Evolutionary conservation across 30 jellyfish, hydroid and myxozoan species (phyloP).

Genomic region (Sanderia malayensis): DNA sequence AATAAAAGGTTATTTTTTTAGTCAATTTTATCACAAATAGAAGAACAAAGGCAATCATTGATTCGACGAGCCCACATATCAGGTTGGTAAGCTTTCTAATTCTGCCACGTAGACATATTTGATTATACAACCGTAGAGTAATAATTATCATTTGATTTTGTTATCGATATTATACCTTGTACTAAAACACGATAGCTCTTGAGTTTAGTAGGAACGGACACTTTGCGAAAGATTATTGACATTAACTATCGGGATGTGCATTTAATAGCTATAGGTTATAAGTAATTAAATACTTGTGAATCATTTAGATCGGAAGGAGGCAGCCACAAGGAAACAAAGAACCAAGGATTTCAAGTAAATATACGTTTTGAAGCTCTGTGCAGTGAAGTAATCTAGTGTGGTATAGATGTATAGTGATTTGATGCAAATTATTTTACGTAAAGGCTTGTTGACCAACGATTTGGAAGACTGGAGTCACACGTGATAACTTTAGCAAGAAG

Average conservation of each 20-base stretch:
- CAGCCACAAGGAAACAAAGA: slow-evolving; percentile 34
- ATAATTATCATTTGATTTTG: no score
- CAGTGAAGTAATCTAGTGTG: background rate
- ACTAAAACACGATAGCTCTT: no score
- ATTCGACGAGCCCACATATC: slow-evolving; percentile 33
- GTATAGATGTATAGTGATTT: background rate
- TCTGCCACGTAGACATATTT: no score
- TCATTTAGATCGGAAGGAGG: slow-evolving; percentile 53
- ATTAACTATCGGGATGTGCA: no score
- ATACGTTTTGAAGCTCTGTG: slow-evolving; percentile 1
- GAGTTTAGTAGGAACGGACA: no score
- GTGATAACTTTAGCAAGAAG: slow-evolving; percentile 62
- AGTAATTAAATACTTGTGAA: no score
- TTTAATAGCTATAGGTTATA: no score
- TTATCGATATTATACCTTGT: no score
- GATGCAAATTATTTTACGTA: background rate
- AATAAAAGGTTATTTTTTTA: no score
- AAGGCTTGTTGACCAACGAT: slow-evolving; percentile 59
- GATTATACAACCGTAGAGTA: no score
- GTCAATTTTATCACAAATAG: slow-evolving; percentile 24
- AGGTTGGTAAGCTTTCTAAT: slow-evolving; percentile 23
- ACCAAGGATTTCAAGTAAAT: slow-evolving; percentile 30
- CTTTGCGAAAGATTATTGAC: no score
- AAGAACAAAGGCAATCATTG: slow-evolving; percentile 37
- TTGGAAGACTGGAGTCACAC: slow-evolving; percentile 52